Conservation (phyloP, 2,113 vertebrate genomes). For the Sterna hirundo region DNA sequence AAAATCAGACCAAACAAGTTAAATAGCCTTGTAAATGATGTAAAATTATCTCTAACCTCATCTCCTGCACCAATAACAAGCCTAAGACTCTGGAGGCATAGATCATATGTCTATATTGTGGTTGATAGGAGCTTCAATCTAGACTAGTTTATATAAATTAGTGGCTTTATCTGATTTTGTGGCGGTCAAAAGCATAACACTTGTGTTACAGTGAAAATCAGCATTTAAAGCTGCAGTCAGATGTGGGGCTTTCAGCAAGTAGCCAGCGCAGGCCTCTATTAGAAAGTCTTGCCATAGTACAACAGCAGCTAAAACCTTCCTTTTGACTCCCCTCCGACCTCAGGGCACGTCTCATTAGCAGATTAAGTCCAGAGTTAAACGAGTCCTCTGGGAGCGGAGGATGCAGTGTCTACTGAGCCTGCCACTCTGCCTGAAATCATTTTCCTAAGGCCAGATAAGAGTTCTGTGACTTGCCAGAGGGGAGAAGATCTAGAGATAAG, state of each 20-base stretch:
- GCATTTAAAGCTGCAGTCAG: not conserved
- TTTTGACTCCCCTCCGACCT: not conserved
- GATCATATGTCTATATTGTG: not conserved
- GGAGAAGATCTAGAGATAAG: conserved; percentile 12
- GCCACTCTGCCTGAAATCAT: not conserved
- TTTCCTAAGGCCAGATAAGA: conserved; percentile 28
- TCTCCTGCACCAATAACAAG: not conserved
- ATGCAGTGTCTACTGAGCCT: not conserved
- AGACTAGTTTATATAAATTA: not conserved
- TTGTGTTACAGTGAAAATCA: not conserved
- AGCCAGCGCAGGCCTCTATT: not conserved
- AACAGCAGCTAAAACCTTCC: not conserved
- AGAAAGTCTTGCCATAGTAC: not conserved
- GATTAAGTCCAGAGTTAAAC: conserved; percentile 35
- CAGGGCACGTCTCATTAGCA: conserved; percentile 45
- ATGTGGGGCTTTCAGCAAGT: not conserved
- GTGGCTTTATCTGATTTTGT: conserved; percentile 21
- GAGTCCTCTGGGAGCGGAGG: conserved; percentile 1
- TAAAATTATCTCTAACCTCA: not conserved
- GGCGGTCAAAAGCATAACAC: not conserved
- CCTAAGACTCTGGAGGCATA: not conserved
- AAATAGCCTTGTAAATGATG: not conserved
- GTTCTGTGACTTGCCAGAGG: not conserved
- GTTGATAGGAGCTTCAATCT: not conserved
- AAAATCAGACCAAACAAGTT: not conserved